phyloP scores from a whole-genome alignment of 1,140 invertebrate genomes.

The Whitmania pigra region DNA sequence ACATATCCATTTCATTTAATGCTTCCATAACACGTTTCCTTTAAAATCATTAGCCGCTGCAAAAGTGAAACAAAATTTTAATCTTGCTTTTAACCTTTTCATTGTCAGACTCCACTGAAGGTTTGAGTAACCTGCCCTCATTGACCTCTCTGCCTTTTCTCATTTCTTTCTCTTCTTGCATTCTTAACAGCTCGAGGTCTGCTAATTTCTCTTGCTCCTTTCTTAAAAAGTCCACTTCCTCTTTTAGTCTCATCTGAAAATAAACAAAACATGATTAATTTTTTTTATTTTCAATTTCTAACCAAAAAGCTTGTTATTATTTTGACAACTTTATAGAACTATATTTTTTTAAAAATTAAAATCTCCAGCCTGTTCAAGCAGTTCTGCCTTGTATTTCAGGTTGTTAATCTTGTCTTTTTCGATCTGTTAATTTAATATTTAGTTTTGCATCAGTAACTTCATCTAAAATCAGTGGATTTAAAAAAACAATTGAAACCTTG shows the following conservation, averaged over 20 bases:
- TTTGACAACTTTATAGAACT: neutral
- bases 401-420: neutral
- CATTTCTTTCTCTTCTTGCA: slow-evolving; percentile 9
- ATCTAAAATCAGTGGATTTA: neutral
- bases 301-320: neutral
- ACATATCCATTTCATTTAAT: slow-evolving; percentile 4
- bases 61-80: no score
- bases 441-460: neutral
- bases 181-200: neutral
- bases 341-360: neutral
- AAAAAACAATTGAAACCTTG: no score
- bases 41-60: no score
- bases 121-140: no score
- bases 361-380: neutral
- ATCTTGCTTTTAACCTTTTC: no score
- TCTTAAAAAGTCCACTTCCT: neutral
- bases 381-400: slow-evolving; percentile 1
- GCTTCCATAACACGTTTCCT: neutral
- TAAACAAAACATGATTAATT: no score
- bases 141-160: neutral
- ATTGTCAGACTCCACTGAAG: no score
- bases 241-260: slow-evolving; percentile 8
- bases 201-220: neutral
- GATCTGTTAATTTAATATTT: neutral
- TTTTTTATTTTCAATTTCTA: neutral